Conservation (phyloP, 2,888 invertebrate species). For the Rhagium mordax region DNA sequence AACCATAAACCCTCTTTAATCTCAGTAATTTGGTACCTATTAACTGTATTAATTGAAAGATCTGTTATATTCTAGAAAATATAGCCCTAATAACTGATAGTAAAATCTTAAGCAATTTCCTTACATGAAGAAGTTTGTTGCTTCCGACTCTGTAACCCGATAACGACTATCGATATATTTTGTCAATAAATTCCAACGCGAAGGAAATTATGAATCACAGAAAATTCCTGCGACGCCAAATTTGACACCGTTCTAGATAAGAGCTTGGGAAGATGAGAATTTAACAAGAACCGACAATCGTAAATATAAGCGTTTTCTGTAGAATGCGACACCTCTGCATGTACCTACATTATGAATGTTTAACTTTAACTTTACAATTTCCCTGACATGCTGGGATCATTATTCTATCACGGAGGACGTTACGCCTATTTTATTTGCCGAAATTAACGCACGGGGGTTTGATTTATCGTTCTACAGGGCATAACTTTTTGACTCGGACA, state of each 20-base stretch:
- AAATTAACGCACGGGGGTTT: no score
- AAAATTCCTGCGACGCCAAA: conserved; percentile 30
- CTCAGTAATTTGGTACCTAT: no score
- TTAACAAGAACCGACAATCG: conserved; percentile 33
- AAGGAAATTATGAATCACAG: conserved; percentile 40
- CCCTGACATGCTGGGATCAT: not conserved
- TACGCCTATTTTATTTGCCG: no score
- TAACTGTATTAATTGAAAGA: not conserved
- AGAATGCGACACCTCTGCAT: not conserved
- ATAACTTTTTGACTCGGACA: no score
- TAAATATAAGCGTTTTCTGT: conserved; percentile 12
- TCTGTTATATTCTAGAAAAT: not conserved
- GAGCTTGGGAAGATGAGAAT: conserved; percentile 13
- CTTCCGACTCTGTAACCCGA: conserved; percentile 1
- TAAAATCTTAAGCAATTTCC: not conserved
- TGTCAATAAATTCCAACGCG: conserved; percentile 29
- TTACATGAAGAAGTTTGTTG: not conserved
- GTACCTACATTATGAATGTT: not conserved
- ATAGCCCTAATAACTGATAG: not conserved
- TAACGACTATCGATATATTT: conserved; percentile 26
- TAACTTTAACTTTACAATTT: not conserved
- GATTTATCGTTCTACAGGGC: no score
- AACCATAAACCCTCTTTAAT: no score
- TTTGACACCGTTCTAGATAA: conserved; percentile 26
- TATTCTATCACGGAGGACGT: not conserved